Conservation (phyloP, 2,888 invertebrate genomes). For the Andrena praecox region DNA sequence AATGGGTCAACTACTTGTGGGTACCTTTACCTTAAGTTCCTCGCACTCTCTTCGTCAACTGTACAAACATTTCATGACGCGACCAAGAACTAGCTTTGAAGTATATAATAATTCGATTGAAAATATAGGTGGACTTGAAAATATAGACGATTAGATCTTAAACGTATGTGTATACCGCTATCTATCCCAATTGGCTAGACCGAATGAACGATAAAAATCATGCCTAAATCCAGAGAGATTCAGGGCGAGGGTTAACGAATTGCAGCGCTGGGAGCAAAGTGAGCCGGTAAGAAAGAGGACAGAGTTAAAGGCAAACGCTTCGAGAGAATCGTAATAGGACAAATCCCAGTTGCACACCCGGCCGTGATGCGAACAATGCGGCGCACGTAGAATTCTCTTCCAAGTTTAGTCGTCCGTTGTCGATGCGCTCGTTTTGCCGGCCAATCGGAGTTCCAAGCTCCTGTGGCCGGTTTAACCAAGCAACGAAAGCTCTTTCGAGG, state of each 20-base stretch:
- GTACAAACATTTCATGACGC: no score
- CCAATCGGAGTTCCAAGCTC: conserved; percentile 34
- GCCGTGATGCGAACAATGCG: conserved; percentile 36
- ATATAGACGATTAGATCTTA: no score
- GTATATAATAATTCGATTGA: no score
- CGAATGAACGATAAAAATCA: background rate
- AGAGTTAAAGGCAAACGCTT: background rate
- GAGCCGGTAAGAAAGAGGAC: background rate
- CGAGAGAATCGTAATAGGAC: conserved; percentile 35
- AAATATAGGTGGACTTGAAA: no score
- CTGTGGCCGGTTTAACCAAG: conserved; percentile 25
- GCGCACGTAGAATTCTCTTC: conserved; percentile 49
- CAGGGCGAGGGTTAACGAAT: background rate
- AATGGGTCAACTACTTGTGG: no score
- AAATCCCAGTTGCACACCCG: conserved; percentile 31
- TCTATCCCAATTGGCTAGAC: no score
- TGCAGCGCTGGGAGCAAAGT: background rate
- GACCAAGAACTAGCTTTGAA: no score
- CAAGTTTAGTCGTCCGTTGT: conserved; percentile 58
- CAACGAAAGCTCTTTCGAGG: conserved; percentile 9
- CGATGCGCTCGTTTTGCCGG: conserved; percentile 46
- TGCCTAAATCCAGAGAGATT: background rate
- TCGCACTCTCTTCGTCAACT: no score
- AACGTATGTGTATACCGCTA: no score
- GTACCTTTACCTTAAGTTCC: no score